Percentiles rank a stretch among this genome's conserved stretches.
These are phyloP conservation scores for Gasterosteus nipponicus DNA, from an alignment of 2,113 vertebrate genomes.

Conservation along the genomic window DNA sequence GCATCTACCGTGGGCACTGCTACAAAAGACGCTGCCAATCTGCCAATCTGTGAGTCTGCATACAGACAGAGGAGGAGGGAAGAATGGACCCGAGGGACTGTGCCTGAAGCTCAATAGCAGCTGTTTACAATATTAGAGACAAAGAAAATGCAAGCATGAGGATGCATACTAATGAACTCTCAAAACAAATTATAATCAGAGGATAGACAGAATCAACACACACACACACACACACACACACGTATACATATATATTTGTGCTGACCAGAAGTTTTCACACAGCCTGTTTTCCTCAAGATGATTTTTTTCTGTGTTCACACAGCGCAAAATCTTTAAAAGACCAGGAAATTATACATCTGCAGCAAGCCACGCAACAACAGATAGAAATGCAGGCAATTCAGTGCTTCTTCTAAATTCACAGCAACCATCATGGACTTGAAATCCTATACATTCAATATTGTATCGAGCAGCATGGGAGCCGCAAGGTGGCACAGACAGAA, in stretches of 20 bases:
- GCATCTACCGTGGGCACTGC: slow-evolving; percentile 65
- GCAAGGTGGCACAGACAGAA: slow-evolving; percentile 89
- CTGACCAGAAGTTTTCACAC: slow-evolving; percentile 27
- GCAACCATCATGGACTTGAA: slow-evolving; percentile 90
- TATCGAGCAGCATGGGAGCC: slow-evolving; percentile 85
- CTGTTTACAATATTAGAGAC: slow-evolving; percentile 82
- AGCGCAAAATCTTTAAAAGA: slow-evolving; percentile 22
- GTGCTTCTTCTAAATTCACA: slow-evolving; percentile 88
- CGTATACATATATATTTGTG: slow-evolving; percentile 2
- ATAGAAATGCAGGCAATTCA: slow-evolving; percentile 62
- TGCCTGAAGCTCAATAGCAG: slow-evolving; percentile 79
- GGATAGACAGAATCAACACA: slow-evolving; percentile 36
- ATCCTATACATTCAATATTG: slow-evolving; percentile 79
- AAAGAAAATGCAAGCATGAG: slow-evolving; percentile 76
- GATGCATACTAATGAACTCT: slow-evolving; percentile 79
- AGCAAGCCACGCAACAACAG: slow-evolving; percentile 53
- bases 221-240: too few species aligned
- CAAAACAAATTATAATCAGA: slow-evolving; percentile 77
- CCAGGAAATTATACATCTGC: slow-evolving; percentile 49
- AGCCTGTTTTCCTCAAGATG: slow-evolving; percentile 4
- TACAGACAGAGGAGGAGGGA: slow-evolving; percentile 56
- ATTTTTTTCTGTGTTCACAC: slow-evolving; percentile 25
- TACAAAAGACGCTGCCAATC: slow-evolving; percentile 78
- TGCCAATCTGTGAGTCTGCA: slow-evolving; percentile 73
- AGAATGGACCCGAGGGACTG: slow-evolving; percentile 76